phyloP scores from a whole-genome alignment of 1,140 invertebrate species.

The Neodiprion virginianus region DNA sequence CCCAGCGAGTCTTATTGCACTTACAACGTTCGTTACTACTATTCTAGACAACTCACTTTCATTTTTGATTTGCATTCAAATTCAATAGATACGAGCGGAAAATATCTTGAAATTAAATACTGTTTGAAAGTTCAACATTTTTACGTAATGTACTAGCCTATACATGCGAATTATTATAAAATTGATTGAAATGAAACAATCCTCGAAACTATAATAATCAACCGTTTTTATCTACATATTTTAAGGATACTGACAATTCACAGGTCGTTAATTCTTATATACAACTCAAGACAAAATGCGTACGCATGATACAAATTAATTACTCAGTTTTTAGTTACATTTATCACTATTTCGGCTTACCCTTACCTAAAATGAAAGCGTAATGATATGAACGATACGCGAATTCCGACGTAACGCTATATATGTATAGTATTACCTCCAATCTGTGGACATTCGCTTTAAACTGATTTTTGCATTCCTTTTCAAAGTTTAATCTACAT shows the following conservation, averaged over 20 bases:
- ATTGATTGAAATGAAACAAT: too few species aligned
- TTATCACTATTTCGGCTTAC: constrained; percentile 2
- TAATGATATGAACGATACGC: neutral
- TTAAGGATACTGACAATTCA: too few species aligned
- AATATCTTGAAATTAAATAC: neutral
- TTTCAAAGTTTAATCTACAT: neutral
- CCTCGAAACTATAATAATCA: too few species aligned
- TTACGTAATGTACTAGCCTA: too few species aligned
- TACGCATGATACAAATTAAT: neutral
- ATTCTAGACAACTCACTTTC: constrained; percentile 21
- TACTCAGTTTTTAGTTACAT: neutral
- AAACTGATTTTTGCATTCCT: neutral
- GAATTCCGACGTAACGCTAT: neutral
- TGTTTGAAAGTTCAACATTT: neutral
- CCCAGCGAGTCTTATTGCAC: constrained; percentile 53
- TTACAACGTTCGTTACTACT: constrained; percentile 35
- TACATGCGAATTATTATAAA: too few species aligned
- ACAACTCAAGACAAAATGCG: too few species aligned
- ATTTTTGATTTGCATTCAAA: constrained; percentile 17
- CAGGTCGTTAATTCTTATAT: too few species aligned
- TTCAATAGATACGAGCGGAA: neutral
- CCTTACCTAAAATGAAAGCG: neutral
- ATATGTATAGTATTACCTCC: neutral
- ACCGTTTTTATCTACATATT: too few species aligned
- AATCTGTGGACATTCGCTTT: too few species aligned